Base-by-base conservation (phyloP, 2,888 invertebrate species). In the Dynastes grantii region DNA sequence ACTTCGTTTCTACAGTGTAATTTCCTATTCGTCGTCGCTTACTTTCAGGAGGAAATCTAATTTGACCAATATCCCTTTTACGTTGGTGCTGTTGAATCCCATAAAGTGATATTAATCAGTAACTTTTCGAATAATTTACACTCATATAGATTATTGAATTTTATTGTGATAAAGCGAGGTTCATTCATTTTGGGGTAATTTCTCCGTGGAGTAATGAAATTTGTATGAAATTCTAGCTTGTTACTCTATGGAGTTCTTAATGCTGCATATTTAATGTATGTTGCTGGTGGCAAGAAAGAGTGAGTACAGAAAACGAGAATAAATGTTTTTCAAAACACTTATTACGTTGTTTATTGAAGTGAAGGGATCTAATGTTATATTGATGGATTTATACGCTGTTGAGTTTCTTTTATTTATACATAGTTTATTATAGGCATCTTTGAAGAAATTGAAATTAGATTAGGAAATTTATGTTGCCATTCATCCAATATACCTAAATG, bases 201-300 rank as follows among this genome's bases (percentile, higher is more conserved):
- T 61, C 61, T 61, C 61, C 61, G 61, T 61, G 11, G 61, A 61
- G 61, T 3, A 61, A 11, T 6, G 61, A 61, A 61, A 29, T 2
- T 11, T 61, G 29, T 61, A 22, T 61, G 6, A 11, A 3, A 61
- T 61, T 29, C 5, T 61, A 8, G 22, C 9, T 22, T 61, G 27
- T 8, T 58, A 58, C 58, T 8, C 22, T 61, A 29, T 53, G 16
- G 29, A 22, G 11, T 22, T 27, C 29, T 27, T 61, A 61, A 22
- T 61, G 27, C 2, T 61, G 61, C 29, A 4, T 61, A 29, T 27
- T 29, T 61, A 27, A 61, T 61, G n/a, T n/a, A 37, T 8, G 45
- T 2, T 11, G 45, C 11, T 45, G 45, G 45, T 37, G 32, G 5
- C 5, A 37, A 45, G 11, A 45, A 45, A 2, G 45, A 8, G 2